Conservation (phyloP, 2,888 invertebrate genomes). For the Notodonta ziczac region DNA sequence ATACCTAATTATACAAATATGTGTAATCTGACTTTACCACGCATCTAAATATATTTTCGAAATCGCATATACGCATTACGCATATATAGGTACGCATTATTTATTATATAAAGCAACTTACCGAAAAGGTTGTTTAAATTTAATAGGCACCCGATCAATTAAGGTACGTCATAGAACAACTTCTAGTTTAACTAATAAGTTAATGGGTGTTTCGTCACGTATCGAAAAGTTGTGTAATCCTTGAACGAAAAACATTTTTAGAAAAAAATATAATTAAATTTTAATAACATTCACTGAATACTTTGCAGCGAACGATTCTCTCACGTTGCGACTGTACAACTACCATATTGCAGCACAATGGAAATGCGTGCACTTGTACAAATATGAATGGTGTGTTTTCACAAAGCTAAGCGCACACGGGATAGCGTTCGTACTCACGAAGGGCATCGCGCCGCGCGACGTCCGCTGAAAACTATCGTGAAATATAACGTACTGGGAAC, state of each 20-base stretch:
- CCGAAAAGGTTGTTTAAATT: not conserved
- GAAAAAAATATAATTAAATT: not conserved
- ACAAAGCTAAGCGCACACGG: slow-evolving; percentile 59
- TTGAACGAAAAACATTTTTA: not conserved
- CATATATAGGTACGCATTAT: too few species aligned
- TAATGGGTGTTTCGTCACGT: slow-evolving; percentile 9
- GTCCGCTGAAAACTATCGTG: slow-evolving; percentile 76
- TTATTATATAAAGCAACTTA: not conserved
- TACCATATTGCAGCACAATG: slow-evolving; percentile 19
- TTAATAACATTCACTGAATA: not conserved
- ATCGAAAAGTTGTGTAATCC: slow-evolving; percentile 15
- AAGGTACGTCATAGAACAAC: slow-evolving; percentile 6
- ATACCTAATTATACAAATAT: too few species aligned
- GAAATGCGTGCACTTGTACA: slow-evolving; percentile 52
- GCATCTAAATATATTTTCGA: too few species aligned
- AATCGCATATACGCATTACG: too few species aligned
- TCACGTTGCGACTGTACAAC: not conserved
- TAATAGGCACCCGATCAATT: not conserved
- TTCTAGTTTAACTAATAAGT: slow-evolving; percentile 9
- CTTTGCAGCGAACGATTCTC: not conserved
- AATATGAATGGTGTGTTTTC: slow-evolving; percentile 27
- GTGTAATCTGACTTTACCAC: too few species aligned
- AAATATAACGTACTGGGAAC: slow-evolving; percentile 80
- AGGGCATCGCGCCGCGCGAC: slow-evolving; percentile 69
- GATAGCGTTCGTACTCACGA: slow-evolving; percentile 77